These are phyloP conservation scores for Amblyraja radiata DNA, from an alignment of 2,797 vertebrate genomes.

Conservation along the genomic window DNA sequence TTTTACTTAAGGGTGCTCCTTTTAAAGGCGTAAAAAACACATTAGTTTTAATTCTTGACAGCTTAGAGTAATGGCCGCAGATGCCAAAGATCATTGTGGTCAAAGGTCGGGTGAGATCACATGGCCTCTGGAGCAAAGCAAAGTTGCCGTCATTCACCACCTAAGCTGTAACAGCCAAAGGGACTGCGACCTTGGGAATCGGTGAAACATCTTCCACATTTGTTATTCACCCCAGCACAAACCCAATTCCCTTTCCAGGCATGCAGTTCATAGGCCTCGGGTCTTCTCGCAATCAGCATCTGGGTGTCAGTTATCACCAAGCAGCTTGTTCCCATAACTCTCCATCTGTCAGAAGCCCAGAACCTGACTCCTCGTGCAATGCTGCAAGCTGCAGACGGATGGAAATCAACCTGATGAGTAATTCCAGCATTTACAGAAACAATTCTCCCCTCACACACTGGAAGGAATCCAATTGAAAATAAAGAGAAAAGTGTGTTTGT, in stretches of 20 bases:
- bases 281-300: constrained; percentile 30
- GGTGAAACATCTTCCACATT: constrained; percentile 45
- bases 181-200: constrained; percentile 46
- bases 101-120: constrained; percentile 62
- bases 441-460: constrained; percentile 32
- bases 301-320: constrained; percentile 69
- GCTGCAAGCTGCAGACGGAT: constrained; percentile 57
- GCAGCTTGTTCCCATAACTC: constrained; percentile 75
- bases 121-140: constrained; percentile 51
- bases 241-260: constrained; percentile 42
- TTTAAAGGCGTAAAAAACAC: constrained; percentile 40
- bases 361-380: constrained; percentile 57
- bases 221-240: constrained; percentile 48
- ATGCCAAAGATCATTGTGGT: constrained; percentile 68
- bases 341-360: constrained; percentile 58
- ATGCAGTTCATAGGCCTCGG: constrained; percentile 35
- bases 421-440: constrained; percentile 40
- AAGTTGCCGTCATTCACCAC: constrained; percentile 45
- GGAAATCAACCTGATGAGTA: constrained; percentile 58
- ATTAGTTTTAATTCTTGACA: constrained; percentile 55
- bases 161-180: constrained; percentile 42
- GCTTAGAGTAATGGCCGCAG: constrained; percentile 72
- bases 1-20: constrained; percentile 10
- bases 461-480: constrained; percentile 30
- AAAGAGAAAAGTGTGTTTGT: constrained; percentile 10